Evolutionary conservation across 2,797 vertebrate species (phyloP).

Genomic region (Decapterus maruadsi): DNA sequence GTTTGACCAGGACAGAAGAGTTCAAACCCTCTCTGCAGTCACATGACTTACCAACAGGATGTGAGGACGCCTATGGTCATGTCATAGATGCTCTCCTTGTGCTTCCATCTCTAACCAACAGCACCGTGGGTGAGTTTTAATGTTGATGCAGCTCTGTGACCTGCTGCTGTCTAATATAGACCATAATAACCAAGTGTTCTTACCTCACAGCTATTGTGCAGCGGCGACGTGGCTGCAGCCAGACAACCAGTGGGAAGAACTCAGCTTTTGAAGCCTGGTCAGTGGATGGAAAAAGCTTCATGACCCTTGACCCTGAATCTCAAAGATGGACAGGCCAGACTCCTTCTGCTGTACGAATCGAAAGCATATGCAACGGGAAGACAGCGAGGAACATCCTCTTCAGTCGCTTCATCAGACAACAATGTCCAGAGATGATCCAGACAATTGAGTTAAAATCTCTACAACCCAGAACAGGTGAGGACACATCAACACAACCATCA

Average conservation of each 20-base stretch:
- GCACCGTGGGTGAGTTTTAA: no score
- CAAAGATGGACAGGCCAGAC: conserved; percentile 4
- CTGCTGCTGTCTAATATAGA: no score
- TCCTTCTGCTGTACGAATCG: not conserved
- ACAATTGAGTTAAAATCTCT: not conserved
- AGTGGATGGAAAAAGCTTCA: conserved; percentile 18
- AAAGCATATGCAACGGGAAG: not conserved
- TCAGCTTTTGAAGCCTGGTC: conserved; percentile 39
- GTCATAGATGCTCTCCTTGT: no score
- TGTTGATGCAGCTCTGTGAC: no score
- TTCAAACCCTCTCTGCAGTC: no score
- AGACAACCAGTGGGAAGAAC: not conserved
- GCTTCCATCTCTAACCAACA: no score
- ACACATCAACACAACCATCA: no score
- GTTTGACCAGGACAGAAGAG: no score
- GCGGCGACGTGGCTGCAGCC: conserved; percentile 13
- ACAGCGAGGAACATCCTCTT: not conserved
- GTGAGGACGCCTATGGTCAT: no score
- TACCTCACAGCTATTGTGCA: conserved; percentile 14
- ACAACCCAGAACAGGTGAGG: no score
- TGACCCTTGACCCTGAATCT: conserved; percentile 18
- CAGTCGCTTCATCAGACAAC: no score
- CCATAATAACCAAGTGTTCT: not conserved
- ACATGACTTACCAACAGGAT: no score
- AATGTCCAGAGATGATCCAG: not conserved